Evolutionary conservation across 2,888 invertebrate species (phyloP).

Genomic region (Lacanobia wlatinum): DNA sequence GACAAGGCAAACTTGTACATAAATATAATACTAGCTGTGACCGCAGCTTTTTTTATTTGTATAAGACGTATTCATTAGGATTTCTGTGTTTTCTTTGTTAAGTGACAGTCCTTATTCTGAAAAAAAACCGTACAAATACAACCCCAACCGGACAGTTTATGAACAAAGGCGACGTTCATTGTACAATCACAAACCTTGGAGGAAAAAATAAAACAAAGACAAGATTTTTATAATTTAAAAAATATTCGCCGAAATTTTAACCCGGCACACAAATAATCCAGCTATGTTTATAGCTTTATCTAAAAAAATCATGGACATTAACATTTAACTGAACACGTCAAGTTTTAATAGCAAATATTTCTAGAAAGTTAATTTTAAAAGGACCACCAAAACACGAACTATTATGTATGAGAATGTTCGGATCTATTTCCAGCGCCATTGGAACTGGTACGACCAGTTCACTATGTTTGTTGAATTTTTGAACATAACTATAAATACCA

Average conservation of each 20-base stretch:
- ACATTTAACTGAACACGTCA: neutral
- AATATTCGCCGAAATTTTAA: neutral
- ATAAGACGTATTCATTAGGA: neutral
- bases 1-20: constrained; percentile 25
- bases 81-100: too few species aligned
- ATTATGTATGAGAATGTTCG: neutral
- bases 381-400: neutral
- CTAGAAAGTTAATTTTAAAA: neutral
- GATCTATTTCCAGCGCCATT: neutral
- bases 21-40: neutral
- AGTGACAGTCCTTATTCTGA: too few species aligned
- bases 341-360: neutral
- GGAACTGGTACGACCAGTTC: neutral
- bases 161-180: too few species aligned
- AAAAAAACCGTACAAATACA: too few species aligned
- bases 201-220: too few species aligned
- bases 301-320: neutral
- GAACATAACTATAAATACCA: neutral
- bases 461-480: neutral
- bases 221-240: too few species aligned
- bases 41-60: neutral
- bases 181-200: too few species aligned
- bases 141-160: too few species aligned
- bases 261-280: neutral
- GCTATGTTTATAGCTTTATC: neutral